These are phyloP conservation scores for Cantharis nigra DNA, from an alignment of 2,888 invertebrate genomes.

Conservation along the genomic window DNA sequence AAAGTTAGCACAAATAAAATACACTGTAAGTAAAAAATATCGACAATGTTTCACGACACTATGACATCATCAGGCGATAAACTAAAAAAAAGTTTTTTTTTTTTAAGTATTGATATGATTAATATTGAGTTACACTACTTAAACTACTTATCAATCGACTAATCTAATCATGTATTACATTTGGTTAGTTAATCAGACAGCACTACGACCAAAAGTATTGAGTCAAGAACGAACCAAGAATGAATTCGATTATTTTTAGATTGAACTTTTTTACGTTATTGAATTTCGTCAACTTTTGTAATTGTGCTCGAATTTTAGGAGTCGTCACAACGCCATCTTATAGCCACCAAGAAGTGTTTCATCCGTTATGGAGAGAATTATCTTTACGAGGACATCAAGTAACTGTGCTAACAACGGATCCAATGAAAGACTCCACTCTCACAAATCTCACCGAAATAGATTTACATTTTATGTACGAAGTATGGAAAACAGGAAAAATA, in stretches of 20 bases:
- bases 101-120: no score
- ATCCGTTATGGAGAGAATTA: conserved; percentile 55
- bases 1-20: no score
- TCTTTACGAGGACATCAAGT: conserved; percentile 57
- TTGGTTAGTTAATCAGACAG: no score
- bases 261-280: background rate
- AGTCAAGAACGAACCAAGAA: background rate
- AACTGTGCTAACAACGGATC: conserved; percentile 54
- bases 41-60: no score
- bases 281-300: background rate
- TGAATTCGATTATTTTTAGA: background rate
- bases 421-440: conserved; percentile 49
- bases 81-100: no score
- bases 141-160: no score
- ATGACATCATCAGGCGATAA: no score
- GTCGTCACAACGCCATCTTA: conserved; percentile 54
- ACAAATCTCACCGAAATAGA: conserved; percentile 54
- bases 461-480: conserved; percentile 45
- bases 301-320: conserved; percentile 52
- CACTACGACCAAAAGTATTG: no score
- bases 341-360: conserved; percentile 58
- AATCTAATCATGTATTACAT: no score
- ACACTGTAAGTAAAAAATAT: no score
- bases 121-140: no score
- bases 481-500: background rate